Evolutionary conservation across 2,113 vertebrate species (phyloP).

Genomic region (Indicator maculatus): DNA sequence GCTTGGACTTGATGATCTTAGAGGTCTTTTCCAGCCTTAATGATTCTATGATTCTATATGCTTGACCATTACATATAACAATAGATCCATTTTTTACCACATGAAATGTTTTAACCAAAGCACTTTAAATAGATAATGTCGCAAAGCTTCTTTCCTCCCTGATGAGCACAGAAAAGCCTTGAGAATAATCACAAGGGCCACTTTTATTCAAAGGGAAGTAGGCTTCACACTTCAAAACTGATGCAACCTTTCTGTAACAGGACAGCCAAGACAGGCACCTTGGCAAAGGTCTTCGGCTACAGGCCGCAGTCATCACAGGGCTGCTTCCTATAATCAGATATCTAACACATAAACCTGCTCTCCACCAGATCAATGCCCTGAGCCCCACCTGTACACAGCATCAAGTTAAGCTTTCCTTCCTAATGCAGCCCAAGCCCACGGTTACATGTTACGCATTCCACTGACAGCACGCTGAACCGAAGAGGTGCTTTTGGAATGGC

Average conservation of each 20-base stretch:
- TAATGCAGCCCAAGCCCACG: background rate
- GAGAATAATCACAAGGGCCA: background rate
- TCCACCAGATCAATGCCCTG: background rate
- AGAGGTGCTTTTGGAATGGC: background rate
- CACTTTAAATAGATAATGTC: background rate
- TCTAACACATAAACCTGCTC: background rate
- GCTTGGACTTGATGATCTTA: no score
- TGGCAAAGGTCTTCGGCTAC: background rate
- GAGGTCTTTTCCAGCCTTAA: no score
- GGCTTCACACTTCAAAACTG: background rate
- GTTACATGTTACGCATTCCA: background rate
- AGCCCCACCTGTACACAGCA: background rate
- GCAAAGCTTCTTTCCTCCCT: background rate
- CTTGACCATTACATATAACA: background rate
- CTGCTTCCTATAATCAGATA: background rate
- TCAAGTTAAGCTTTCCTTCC: background rate
- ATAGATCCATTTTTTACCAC: background rate
- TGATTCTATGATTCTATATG: no score
- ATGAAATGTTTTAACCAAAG: background rate
- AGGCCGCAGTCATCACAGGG: background rate
- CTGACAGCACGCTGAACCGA: background rate
- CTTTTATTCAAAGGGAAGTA: background rate
- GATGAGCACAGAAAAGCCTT: background rate
- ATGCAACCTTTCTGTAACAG: background rate
- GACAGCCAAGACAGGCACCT: background rate